Evolutionary conservation across 2,888 invertebrate genomes (phyloP).

Genomic region (Tanypteryx hageni): DNA sequence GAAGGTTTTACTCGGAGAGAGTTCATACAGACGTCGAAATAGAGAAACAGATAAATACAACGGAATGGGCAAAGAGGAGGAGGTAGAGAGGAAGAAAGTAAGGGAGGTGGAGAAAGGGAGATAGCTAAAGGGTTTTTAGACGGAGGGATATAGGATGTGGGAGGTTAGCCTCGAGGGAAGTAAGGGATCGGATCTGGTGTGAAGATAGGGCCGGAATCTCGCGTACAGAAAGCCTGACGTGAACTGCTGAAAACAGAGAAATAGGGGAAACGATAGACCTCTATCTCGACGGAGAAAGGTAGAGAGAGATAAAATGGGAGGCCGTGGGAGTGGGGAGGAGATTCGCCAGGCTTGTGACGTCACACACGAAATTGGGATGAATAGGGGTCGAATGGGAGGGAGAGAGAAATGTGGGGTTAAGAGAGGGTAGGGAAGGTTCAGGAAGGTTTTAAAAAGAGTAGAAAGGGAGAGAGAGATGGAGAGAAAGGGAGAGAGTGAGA

Average conservation of each 20-base stretch:
- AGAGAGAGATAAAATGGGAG: background rate
- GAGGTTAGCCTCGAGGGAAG: background rate
- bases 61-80: background rate
- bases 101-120: background rate
- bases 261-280: background rate
- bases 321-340: background rate
- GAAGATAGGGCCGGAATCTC: background rate
- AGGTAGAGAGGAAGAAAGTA: background rate
- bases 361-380: no score
- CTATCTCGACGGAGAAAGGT: background rate
- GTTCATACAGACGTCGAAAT: background rate
- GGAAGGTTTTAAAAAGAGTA: no score
- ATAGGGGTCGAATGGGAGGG: no score
- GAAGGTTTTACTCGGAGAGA: background rate
- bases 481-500: no score
- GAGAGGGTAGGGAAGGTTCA: no score
- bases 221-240: background rate
- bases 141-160: background rate
- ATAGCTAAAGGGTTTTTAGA: background rate
- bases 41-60: background rate
- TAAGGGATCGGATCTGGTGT: background rate
- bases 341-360: background rate
- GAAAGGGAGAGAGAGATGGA: no score
- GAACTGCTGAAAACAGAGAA: background rate
- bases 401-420: no score